Evolutionary conservation across 2,797 vertebrate genomes (phyloP), one percentile per base, ranked within the genome.

Genomic region (Orientallactaga sibirica): DNA sequence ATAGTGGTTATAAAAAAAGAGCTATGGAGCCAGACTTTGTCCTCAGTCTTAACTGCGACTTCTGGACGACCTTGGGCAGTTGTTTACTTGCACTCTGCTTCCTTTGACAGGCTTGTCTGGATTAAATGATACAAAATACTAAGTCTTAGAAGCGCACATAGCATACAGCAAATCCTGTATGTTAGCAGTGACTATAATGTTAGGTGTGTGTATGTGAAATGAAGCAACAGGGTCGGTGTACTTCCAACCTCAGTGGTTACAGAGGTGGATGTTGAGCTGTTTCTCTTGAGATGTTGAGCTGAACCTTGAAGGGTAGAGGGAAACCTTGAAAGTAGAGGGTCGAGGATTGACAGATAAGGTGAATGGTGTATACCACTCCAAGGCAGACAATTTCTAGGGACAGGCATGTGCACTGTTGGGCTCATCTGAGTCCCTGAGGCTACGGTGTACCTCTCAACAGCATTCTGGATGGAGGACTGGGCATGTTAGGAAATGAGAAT

Each of bases 221-320:
- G 75, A 84, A 88, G 33, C 52, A 52, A 61, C 58, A 33, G 37
- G 20, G 41, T 78, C 76, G 9, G 22, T 82, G 68, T 88, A 73
- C 48, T 84, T 68, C 29, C 20, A 83, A 16, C 43, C 61, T 81
- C 12, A 0, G 7, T 86, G 37, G 18, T 80, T 78, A 61, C 41
- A 85, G 64, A 83, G 43, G 68, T 86, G 41, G 62, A 87, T 68
- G 29, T 89, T 81, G 52, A 79, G n/a, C 58, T 18, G 62, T 82
- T 25, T 58, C 89, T 93, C 3, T 92, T 85, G 48, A 79, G 76
- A 67, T 80, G 94, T 94, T 83, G 79, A 94, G 7, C 29, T 78
- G 61, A 66, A 83, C 74, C 25, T 87, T 80, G n/a, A 85, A 88
- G 61, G 29, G 7, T 71, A 4, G 48, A 18, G 29, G 62, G 25